These are phyloP conservation scores for Cebus imitator DNA, from an alignment of 2,113 vertebrate genomes.

Conservation along the genomic window DNA sequence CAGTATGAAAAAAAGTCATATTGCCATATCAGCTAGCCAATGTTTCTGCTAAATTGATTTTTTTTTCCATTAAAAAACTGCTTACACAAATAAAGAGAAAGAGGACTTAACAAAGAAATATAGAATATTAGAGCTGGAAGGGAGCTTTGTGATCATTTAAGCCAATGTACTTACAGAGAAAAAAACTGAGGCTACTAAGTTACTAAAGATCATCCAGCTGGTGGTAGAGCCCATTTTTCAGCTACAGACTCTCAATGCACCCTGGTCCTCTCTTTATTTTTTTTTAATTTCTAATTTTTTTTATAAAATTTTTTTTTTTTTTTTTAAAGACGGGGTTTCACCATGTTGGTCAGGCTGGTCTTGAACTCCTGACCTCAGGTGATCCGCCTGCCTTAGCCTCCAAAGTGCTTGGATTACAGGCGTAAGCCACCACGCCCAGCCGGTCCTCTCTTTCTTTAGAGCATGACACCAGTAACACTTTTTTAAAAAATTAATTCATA, in stretches of 20 bases:
- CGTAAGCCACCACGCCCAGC: no score
- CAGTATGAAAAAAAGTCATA: background rate
- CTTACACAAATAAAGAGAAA: background rate
- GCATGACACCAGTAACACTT: background rate
- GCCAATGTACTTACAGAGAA: background rate
- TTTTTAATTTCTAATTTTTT: no score
- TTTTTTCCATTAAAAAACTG: background rate
- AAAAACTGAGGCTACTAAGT: background rate
- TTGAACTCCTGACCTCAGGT: no score
- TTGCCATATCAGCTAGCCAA: background rate
- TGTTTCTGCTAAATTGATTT: slow-evolving; percentile 22
- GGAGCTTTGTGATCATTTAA: background rate
- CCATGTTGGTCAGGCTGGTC: no score
- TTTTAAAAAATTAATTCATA: background rate
- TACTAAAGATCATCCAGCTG: background rate
- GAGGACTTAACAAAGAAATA: slow-evolving; percentile 31
- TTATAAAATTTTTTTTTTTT: no score
- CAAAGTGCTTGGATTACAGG: no score
- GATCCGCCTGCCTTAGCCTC: no score
- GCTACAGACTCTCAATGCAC: background rate
- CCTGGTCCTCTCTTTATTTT: background rate
- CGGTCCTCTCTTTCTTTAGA: background rate
- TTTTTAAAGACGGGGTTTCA: no score
- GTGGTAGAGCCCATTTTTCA: background rate
- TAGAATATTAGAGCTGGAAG: background rate